Conservation (phyloP, 2,113 vertebrate genomes). For the human (Homo sapiens) region GRCh38 chr4:173602001-173602500, state of each 20-base stretch:
- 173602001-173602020: constrained; percentile 44
- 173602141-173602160: constrained; percentile 28
- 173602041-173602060: fast-evolving
- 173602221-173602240: not conserved
- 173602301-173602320: constrained; percentile 38
- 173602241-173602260: constrained; percentile 49
- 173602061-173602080: not conserved
- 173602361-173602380: not conserved
- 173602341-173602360: constrained; percentile 4
- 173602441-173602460: not conserved
- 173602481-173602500: constrained; percentile 19
- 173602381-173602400: not conserved
- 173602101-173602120: not conserved
- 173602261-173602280: constrained; percentile 54
- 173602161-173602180: constrained; percentile 29
- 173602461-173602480: not conserved
- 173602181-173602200: not conserved
- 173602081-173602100: not conserved
- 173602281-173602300: constrained; percentile 38
- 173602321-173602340: constrained; percentile 34
- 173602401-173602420: not conserved
- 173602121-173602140: not conserved
- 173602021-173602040: not conserved
- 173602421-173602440: not conserved
- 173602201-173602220: not conserved